Conservation (phyloP, 2,113 vertebrate genomes). For the Mesocricetus auratus region DNA sequence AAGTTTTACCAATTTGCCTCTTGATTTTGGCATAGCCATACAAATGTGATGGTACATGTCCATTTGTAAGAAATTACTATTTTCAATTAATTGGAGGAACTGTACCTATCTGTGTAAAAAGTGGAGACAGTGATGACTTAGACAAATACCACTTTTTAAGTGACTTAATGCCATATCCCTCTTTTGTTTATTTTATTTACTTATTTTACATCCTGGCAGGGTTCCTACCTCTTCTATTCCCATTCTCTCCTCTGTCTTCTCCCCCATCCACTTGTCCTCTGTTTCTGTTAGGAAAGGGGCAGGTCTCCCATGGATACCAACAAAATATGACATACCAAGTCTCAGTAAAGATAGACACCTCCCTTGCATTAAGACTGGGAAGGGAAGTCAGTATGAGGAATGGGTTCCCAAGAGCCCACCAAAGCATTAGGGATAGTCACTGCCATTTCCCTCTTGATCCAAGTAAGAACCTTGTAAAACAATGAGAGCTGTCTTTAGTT, state of each 20-base stretch:
- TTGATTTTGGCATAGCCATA: neutral
- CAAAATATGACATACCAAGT: neutral
- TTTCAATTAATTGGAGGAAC: neutral
- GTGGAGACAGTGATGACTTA: neutral
- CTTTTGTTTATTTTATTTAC: neutral
- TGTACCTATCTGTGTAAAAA: fast-evolving
- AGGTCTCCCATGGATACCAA: neutral
- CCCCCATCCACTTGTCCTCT: neutral
- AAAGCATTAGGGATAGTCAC: neutral
- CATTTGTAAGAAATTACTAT: neutral
- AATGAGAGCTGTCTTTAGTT: neutral
- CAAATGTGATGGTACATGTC: too few relatives aligned
- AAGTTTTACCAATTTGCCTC: neutral
- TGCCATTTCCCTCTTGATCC: neutral
- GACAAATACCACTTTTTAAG: neutral
- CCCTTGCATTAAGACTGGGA: neutral
- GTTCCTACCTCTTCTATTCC: neutral
- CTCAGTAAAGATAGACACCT: neutral
- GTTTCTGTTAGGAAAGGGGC: neutral
- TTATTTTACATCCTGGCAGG: neutral
- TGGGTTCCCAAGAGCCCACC: neutral
- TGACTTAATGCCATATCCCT: neutral
- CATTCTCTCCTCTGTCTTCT: neutral
- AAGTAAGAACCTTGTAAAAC: neutral
- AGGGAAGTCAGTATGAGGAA: neutral